phyloP scores from a whole-genome alignment of 2,797 vertebrate genomes.

The Forpus xanthops region DNA sequence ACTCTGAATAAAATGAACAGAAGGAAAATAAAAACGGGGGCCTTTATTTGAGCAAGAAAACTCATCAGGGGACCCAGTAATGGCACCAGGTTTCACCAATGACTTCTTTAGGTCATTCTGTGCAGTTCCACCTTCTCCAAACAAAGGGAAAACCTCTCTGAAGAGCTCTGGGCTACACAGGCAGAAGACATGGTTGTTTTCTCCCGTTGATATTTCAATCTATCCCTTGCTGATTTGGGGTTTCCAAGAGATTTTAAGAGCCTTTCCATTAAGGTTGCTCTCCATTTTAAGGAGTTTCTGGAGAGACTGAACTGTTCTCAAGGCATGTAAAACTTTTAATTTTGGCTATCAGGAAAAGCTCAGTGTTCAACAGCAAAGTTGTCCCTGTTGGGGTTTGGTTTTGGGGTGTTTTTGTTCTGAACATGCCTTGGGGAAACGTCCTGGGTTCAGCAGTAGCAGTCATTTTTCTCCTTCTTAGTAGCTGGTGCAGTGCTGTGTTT shows the following conservation, averaged over 20 bases:
- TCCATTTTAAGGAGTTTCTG: neutral
- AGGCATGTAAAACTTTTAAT: neutral
- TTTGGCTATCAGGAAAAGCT: slow-evolving; percentile 14
- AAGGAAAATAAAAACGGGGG: neutral
- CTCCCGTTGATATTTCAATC: neutral
- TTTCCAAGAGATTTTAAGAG: slow-evolving; percentile 4
- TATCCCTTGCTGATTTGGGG: neutral
- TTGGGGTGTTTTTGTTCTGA: neutral
- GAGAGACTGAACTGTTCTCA: neutral
- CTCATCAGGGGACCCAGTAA: neutral
- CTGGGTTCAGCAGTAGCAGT: no score
- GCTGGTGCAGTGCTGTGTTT: no score
- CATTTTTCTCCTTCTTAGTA: no score
- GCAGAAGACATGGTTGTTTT: neutral
- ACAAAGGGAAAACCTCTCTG: neutral
- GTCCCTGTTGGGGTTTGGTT: neutral
- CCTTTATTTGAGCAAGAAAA: neutral
- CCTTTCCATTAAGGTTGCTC: neutral
- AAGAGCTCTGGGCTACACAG: neutral
- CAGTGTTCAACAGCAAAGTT: neutral
- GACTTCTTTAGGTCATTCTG: neutral
- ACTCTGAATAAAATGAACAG: neutral
- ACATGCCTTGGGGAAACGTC: neutral
- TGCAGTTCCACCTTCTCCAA: neutral
- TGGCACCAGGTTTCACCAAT: neutral